Evolutionary conservation across 1,140 invertebrate species (phyloP), one percentile per base, ranked within the genome.

Genomic region (Drosophila seguyi): DNA sequence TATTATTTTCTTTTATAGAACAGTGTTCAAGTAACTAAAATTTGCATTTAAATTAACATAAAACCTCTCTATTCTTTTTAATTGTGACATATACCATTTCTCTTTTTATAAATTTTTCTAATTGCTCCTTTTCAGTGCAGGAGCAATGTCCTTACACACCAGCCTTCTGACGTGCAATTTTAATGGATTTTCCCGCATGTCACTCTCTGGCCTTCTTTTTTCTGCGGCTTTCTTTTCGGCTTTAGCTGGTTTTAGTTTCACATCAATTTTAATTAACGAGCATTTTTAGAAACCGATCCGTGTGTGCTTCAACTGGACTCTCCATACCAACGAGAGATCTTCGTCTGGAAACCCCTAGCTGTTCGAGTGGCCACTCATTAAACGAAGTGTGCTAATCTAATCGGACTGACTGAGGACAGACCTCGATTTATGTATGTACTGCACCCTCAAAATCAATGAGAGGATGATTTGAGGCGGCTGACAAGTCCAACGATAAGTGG

Each of bases 181-280:
- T 90, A 88, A 81, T 88, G 74, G 45, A 65, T 78, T 81, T 90
- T 90, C 78, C 31, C 48, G 45, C 22, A 47, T 48, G 45, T 52
- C 45, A 74, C 31, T 62, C 55, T 42, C 25, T 36, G 11, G 47
- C 38, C 34, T 36, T 52, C 10, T 50, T 45, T 48, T 66, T 42
- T 63, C 42, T 36, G 27, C 36, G n/a, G 68, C 29, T 84, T 84
- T 59, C 29, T 41, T 34, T 57, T 71, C 72, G 41, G 27, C 36
- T 36, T 72, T 72, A 20, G 41, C 20, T 29, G 29, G 42, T 56
- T 69, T 60, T 61, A 75, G 73, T 38, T 55, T 45, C 27, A 47
- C 56, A 52, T 74, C 52, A 66, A 77, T 85, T 81, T 85, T 81
- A 81, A 81, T 85, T 81, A 85, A 61, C 38, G 59, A 38, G 16